Conservation (phyloP, 2,888 invertebrate genomes). For the Hypolimnas misippus region DNA sequence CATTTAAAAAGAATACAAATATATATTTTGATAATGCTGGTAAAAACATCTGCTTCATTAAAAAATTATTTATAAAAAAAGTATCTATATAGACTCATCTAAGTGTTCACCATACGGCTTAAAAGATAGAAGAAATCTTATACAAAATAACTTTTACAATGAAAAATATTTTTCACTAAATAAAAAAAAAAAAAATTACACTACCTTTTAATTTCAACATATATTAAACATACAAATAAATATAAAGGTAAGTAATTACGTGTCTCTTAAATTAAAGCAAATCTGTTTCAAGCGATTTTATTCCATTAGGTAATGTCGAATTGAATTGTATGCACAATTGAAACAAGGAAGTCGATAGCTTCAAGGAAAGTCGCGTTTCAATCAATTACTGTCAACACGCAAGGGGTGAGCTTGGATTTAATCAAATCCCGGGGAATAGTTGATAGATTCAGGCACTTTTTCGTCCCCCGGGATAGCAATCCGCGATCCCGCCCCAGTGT, state of each 20-base stretch:
- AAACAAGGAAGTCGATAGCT: constrained; percentile 49
- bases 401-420: constrained; percentile 75
- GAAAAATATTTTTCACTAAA: no score
- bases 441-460: constrained; percentile 75
- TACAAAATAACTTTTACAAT: no score
- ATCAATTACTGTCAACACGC: constrained; percentile 80
- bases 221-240: no score
- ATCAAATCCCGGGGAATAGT: constrained; percentile 74
- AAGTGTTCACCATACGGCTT: no score
- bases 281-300: neutral
- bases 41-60: no score
- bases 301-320: constrained; percentile 8
- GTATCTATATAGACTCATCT: no score
- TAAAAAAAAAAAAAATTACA: no score
- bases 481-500: constrained; percentile 72
- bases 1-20: no score
- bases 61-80: no score
- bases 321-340: constrained; percentile 21
- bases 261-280: neutral
- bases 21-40: no score
- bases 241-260: neutral
- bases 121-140: no score
- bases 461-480: constrained; percentile 71
- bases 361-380: constrained; percentile 62
- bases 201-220: no score